Base-by-base conservation (phyloP, 2,888 invertebrate species). In the Bellardia bayeri region DNA sequence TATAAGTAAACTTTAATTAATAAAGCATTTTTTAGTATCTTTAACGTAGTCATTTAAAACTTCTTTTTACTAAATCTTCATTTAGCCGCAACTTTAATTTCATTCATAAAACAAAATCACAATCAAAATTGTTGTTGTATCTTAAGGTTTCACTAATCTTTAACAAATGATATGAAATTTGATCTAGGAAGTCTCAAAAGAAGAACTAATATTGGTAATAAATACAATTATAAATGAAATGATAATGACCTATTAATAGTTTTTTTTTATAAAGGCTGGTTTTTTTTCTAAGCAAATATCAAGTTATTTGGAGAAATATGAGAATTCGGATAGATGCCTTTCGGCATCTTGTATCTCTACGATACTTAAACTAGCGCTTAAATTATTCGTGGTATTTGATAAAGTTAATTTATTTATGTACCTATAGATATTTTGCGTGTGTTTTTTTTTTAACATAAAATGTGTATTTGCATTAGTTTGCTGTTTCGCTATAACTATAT, bases 221-320 rank as follows among this genome's bases (percentile, higher is more conserved):
- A 42, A 66, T 16, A 45, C 42, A 66, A 66, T 58, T 74, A 42
- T 30, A 58, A 58, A 58, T 30, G 9, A 30, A 14, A 51, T 58
- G 23, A 11, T 42, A 74, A 74, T 30, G 72, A 74, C 42, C 56
- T 45, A 56, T 74, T 58, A 45, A 74, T 42, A 74, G 72, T 23
- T 72, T 56, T 58, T 58, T 42, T 58, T 16, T 51, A 11, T 30
- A 33, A 9, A 14, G 3, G 33, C 16, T 42, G 16, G 49, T 49
- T 14, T 49, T 64, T 64, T 42, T 40, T 11, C 8, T 40, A 16
- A 56, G 23, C 11, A 16, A 13, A 11, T 30, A 42, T 66, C 30
- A 61, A 13, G 30, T 30, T 33, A 37, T 37, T 37, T n/a, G 37
- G 9, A 61, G 37, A 61, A 6, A 61, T 7, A 6, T 14, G 61